Conservation (phyloP, 2,797 vertebrate species). For the Telmatherina bonti region DNA sequence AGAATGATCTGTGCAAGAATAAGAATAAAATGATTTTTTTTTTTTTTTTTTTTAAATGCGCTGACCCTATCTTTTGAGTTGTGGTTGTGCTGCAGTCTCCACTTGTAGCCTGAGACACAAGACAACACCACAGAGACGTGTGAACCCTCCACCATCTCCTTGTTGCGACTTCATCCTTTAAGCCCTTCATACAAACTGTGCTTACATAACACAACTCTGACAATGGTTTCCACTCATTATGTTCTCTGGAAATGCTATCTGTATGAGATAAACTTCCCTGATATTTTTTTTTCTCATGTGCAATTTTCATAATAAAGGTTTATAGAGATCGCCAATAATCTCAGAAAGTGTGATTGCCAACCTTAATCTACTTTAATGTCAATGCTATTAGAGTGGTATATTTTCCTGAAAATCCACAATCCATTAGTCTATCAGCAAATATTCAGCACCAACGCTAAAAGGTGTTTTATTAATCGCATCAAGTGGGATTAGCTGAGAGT, state of each 20-base stretch:
- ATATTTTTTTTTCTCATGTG: not conserved
- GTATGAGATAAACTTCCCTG: not conserved
- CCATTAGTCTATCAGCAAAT: not conserved
- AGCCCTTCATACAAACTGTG: not conserved
- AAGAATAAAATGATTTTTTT: too few relatives aligned
- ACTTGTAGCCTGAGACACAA: not conserved
- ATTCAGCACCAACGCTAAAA: not conserved
- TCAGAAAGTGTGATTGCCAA: not conserved
- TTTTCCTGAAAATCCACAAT: not conserved
- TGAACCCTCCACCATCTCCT: not conserved
- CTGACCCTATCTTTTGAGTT: not conserved
- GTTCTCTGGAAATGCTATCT: not conserved
- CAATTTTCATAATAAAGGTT: not conserved
- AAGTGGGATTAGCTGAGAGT: conserved; percentile 10
- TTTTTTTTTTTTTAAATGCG: too few relatives aligned
- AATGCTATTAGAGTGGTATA: not conserved
- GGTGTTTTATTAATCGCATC: not conserved
- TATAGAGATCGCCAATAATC: not conserved
- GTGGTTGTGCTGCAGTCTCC: not conserved
- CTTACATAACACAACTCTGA: not conserved
- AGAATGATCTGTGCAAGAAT: too few relatives aligned
- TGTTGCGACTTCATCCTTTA: conserved; percentile 4
- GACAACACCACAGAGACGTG: not conserved
- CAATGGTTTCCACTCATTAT: not conserved
- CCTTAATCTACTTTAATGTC: not conserved